Base-by-base conservation (phyloP, 2,888 invertebrate genomes). In the Patella depressa region DNA sequence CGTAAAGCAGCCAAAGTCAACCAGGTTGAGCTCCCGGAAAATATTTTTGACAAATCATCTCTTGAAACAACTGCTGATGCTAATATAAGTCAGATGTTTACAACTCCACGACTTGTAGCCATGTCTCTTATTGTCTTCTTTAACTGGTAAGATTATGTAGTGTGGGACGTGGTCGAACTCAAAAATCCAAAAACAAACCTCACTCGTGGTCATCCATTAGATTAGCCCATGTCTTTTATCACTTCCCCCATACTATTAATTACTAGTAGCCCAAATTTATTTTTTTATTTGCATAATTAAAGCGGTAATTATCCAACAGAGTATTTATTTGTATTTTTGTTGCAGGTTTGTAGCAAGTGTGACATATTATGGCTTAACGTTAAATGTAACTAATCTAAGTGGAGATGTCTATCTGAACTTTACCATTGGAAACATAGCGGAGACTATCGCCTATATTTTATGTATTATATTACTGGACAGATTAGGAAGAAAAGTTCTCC, bases 301-400 rank as follows among this genome's bases (percentile, higher is more conserved):
- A 45, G 0, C 4, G 0, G 5, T 34, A 34, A 34, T 45, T 45
- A 45, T 45, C 45, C 7, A 45, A 45, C 9, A 45, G 45, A 45
- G 45, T 45, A 45, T 19, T 45, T 9, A 5, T 7, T 45, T 45
- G 0, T 29, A 45, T 9, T 73, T 53, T n/a, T 19, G 2, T 79
- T 80, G 73, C 77, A 89, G 91, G 97, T 93, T 96, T 78, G 95
- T 96, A 1, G 95, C 96, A 78, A 96, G 96, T 2, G 93, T 97
- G 89, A 95, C 96, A 83, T 96, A 97, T 92, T 97, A 96, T 88
- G 97, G 97, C 0, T 94, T 96, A 94, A 95, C 84, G 93, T 96
- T 2, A 80, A 84, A 82, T 70, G 72, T 80, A 7, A 79, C 78
- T 3, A 83, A 83, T 59, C 70, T 84, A 53, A 95, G 95, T 0